These are phyloP conservation scores for Iguana delicatissima DNA, from an alignment of 2,797 vertebrate genomes.

Conservation along the genomic window DNA sequence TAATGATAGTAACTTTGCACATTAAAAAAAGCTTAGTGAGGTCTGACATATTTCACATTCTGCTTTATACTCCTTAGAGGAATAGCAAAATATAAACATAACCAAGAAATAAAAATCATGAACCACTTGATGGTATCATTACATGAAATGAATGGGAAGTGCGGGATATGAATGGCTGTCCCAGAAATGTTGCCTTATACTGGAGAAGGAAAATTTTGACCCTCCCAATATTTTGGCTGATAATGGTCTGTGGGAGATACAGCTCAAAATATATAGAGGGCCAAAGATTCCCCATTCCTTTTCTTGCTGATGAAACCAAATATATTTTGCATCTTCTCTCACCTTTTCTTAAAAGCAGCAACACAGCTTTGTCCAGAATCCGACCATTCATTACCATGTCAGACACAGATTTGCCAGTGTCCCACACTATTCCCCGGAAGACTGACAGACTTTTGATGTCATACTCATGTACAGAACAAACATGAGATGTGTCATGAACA, in stretches of 20 bases:
- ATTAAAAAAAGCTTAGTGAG: not conserved
- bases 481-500: not conserved
- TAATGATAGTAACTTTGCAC: not conserved
- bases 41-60: not conserved
- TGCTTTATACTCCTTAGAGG: not conserved
- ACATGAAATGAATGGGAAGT: not conserved
- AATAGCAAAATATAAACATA: not conserved
- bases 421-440: not conserved
- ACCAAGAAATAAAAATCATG: not conserved
- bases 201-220: not conserved
- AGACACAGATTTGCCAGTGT: not conserved
- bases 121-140: not conserved
- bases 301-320: not conserved
- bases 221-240: not conserved
- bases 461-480: not conserved
- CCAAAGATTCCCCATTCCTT: not conserved
- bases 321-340: not conserved
- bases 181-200: not conserved
- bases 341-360: too few relatives aligned
- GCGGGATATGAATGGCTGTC: not conserved
- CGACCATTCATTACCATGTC: too few relatives aligned
- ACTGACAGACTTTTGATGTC: not conserved
- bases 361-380: not conserved
- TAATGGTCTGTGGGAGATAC: not conserved
- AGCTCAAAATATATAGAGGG: not conserved